Percentiles rank a stretch among this genome's conserved stretches.
Evolutionary conservation across 2,797 vertebrate species (phyloP).

Genomic region (Chelmon rostratus): DNA sequence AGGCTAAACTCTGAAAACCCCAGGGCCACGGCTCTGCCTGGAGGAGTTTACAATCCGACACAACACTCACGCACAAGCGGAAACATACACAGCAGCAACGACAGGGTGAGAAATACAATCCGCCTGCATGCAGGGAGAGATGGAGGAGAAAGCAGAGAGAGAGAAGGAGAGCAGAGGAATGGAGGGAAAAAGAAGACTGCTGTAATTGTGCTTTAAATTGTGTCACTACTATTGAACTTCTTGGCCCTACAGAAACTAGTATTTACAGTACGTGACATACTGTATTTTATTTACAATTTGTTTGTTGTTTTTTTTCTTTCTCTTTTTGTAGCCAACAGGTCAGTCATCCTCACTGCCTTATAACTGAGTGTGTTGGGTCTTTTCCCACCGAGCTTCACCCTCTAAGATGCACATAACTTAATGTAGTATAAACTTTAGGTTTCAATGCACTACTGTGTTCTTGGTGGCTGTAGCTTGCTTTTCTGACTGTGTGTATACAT

Average conservation of each 20-base stretch:
- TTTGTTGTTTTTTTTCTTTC: neutral
- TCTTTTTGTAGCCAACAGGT: conserved; percentile 42
- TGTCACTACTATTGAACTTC: conserved; percentile 81
- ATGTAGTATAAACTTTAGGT: conserved; percentile 88
- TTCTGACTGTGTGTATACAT: conserved; percentile 47
- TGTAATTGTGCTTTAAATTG: conserved; percentile 76
- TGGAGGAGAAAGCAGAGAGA: conserved; percentile 55
- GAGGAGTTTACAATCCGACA: conserved; percentile 86
- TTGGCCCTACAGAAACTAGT: conserved; percentile 71
- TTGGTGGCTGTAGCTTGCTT: conserved; percentile 89
- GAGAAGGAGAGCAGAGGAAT: conserved; percentile 65
- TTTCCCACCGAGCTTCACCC: conserved; percentile 79
- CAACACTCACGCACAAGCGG: conserved; percentile 79
- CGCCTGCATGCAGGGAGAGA: conserved; percentile 61
- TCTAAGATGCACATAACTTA: conserved; percentile 80
- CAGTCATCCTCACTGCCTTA: conserved; percentile 91
- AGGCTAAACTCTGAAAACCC: conserved; percentile 88
- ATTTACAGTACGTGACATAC: neutral
- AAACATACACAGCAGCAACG: conserved; percentile 81
- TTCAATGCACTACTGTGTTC: conserved; percentile 88
- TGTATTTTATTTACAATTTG: neutral
- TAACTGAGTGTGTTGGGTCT: conserved; percentile 85
- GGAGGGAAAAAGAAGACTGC: conserved; percentile 8
- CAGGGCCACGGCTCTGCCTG: conserved; percentile 89
- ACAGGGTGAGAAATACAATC: conserved; percentile 85